Percentiles rank a stretch among this genome's conserved stretches.
Conservation (phyloP, 2,113 vertebrate species). For the Ictidomys tridecemlineatus region DNA sequence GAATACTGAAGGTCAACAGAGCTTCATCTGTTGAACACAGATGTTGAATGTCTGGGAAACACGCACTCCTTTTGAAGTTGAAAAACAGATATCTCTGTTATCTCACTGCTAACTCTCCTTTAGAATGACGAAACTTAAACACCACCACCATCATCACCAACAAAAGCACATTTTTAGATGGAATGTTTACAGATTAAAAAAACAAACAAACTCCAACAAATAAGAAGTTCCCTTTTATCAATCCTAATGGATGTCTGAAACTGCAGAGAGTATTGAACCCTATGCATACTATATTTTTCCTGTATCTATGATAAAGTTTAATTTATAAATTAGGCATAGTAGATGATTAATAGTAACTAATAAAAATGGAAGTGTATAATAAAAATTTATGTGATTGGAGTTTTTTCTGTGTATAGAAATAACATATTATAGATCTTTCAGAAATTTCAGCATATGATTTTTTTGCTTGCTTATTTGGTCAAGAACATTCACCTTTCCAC, state of each 20-base stretch:
- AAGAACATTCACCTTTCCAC: background rate
- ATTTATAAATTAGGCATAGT: background rate
- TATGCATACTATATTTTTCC: background rate
- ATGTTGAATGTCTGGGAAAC: slow-evolving; percentile 9
- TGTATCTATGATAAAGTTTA: background rate
- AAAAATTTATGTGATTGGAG: background rate
- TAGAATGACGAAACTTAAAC: background rate
- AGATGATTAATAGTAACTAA: background rate
- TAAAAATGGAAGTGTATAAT: background rate
- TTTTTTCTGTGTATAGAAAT: background rate
- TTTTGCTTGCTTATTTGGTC: background rate
- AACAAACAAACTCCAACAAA: background rate
- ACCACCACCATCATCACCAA: background rate
- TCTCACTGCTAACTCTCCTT: background rate
- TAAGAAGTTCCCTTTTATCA: background rate
- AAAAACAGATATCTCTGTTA: slow-evolving; percentile 15
- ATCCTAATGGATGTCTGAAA: background rate
- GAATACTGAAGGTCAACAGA: background rate
- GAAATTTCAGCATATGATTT: background rate
- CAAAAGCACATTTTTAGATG: background rate
- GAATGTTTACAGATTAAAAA: background rate
- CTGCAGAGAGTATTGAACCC: background rate
- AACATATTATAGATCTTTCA: background rate
- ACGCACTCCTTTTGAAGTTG: background rate
- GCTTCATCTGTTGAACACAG: background rate